Conservation (phyloP, 2,113 vertebrate genomes). For the Melanerpes formicivorus region DNA sequence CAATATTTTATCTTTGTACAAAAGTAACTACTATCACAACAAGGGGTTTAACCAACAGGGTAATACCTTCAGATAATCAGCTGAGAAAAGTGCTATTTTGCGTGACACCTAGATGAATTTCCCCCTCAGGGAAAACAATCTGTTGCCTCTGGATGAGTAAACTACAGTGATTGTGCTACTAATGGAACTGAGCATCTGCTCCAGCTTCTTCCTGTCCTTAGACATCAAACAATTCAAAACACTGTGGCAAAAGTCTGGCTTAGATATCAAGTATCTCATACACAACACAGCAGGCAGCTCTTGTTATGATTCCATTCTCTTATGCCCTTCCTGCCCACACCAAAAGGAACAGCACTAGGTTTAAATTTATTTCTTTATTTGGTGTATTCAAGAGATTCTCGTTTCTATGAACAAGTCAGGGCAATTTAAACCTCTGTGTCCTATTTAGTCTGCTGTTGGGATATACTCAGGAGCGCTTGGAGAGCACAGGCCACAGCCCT, state of each 20-base stretch:
- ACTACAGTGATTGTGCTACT: not conserved
- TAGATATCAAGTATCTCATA: rapidly evolving
- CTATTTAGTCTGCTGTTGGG: not conserved
- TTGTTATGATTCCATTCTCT: not conserved
- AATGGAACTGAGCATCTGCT: not conserved
- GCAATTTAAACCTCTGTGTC: not conserved
- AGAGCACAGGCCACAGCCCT: not conserved
- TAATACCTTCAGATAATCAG: not conserved
- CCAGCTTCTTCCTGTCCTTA: not conserved
- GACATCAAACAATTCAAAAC: not conserved
- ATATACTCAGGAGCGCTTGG: not conserved
- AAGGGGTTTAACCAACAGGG: not conserved
- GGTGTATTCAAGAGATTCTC: not conserved
- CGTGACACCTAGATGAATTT: not conserved
- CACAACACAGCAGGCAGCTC: not conserved
- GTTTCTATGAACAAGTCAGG: not conserved
- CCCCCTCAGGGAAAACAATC: not conserved
- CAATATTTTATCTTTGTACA: not conserved
- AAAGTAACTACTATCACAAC: not conserved
- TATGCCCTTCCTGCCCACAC: not conserved
- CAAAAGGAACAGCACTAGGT: not conserved
- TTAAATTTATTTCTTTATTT: not conserved
- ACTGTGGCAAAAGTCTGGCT: not conserved
- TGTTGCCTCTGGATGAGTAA: not conserved
- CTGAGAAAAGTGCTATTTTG: not conserved